These are phyloP conservation scores for Sesia apiformis DNA, from an alignment of 2,888 invertebrate species.

Conservation along the genomic window DNA sequence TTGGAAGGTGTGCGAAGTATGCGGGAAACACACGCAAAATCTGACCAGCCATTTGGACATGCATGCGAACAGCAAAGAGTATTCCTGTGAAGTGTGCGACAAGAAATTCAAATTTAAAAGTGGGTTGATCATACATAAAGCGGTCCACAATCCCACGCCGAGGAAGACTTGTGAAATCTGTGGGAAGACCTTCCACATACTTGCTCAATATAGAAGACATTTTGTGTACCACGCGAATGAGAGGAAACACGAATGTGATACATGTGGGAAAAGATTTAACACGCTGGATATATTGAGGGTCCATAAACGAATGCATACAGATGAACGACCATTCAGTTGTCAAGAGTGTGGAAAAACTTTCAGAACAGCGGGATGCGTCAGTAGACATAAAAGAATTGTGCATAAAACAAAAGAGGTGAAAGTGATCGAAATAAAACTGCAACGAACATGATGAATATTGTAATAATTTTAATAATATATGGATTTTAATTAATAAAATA, in stretches of 20 bases:
- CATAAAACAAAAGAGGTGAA: constrained; percentile 31
- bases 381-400: constrained; percentile 58
- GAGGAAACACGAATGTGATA: constrained; percentile 63
- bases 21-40: constrained; percentile 59
- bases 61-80: constrained; percentile 48
- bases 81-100: constrained; percentile 60
- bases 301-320: constrained; percentile 65
- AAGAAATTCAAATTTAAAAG: constrained; percentile 68
- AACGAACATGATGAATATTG: constrained; percentile 15
- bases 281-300: constrained; percentile 66
- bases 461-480: too few relatives aligned
- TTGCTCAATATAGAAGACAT: constrained; percentile 66
- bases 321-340: constrained; percentile 60
- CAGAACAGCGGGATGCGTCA: constrained; percentile 64
- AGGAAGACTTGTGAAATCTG: constrained; percentile 68
- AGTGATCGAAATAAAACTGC: constrained; percentile 14
- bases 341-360: constrained; percentile 65
- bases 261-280: constrained; percentile 71
- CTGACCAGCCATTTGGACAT: constrained; percentile 55
- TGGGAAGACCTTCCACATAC: constrained; percentile 67
- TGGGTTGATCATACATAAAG: constrained; percentile 57
- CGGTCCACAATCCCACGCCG: constrained; percentile 59
- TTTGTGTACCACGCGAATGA: constrained; percentile 70
- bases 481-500: too few relatives aligned
- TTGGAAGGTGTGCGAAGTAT: constrained; percentile 63